Conservation (phyloP, 2,888 invertebrate species). For the Meghimatium bilineatum region DNA sequence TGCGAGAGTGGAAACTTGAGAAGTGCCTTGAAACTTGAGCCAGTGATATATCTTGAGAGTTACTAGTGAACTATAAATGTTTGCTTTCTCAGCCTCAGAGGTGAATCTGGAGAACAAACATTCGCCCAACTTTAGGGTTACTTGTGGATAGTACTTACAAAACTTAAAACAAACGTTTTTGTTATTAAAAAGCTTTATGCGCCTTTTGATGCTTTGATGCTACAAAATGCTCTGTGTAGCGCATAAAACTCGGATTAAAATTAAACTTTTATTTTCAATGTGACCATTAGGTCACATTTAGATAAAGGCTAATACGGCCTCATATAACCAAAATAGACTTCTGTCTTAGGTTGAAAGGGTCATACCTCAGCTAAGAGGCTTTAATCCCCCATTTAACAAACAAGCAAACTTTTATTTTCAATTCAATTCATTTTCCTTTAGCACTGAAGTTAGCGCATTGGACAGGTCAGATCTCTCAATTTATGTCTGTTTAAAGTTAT, state of each 20-base stretch:
- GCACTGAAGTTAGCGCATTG: too few species aligned
- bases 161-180: not conserved
- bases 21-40: not conserved
- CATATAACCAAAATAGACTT: too few species aligned
- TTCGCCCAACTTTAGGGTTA: slow-evolving; percentile 31
- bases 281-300: too few species aligned
- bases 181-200: not conserved
- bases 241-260: not conserved
- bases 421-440: too few species aligned
- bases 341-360: too few species aligned
- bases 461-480: too few species aligned
- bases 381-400: too few species aligned
- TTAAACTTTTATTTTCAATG: too few species aligned
- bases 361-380: too few species aligned
- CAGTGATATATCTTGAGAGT: slow-evolving; percentile 3
- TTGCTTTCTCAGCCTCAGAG: slow-evolving; percentile 44
- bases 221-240: not conserved
- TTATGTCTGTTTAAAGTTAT: too few species aligned
- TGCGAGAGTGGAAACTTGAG: slow-evolving; percentile 1
- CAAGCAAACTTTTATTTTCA: too few species aligned
- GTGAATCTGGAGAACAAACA: slow-evolving; percentile 47
- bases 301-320: too few species aligned
- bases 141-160: not conserved
- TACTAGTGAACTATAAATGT: slow-evolving; percentile 39
- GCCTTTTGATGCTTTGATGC: slow-evolving; percentile 6